Conservation (phyloP, 2,888 invertebrate genomes). For the Philhelius pedissequus region DNA sequence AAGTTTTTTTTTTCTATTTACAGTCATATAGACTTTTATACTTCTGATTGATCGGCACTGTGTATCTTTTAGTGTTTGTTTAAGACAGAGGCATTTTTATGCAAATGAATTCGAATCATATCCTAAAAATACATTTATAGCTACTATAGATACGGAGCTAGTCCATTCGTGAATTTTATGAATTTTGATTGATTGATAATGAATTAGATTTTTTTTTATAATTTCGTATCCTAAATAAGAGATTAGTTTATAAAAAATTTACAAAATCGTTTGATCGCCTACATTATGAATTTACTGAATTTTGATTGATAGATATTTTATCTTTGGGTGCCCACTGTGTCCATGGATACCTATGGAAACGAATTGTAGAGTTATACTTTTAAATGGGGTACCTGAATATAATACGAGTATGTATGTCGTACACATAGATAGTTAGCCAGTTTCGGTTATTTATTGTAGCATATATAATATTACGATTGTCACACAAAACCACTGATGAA, state of each 20-base stretch:
- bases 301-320: constrained; percentile 19
- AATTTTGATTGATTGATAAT: constrained; percentile 25
- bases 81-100: constrained; percentile 20
- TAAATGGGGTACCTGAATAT: neutral
- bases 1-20: neutral
- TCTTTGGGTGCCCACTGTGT: neutral
- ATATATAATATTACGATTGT: no score
- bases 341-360: neutral
- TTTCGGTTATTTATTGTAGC: no score
- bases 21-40: constrained; percentile 3
- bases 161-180: neutral
- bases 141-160: neutral
- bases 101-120: constrained; percentile 27
- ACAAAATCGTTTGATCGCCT: constrained; percentile 10
- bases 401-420: neutral
- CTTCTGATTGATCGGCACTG: constrained; percentile 45
- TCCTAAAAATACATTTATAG: neutral
- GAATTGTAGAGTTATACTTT: neutral
- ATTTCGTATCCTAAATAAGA: neutral
- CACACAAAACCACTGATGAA: no score
- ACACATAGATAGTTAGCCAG: neutral
- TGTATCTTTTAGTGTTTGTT: constrained; percentile 18
- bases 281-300: constrained; percentile 4
- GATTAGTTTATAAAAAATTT: neutral
- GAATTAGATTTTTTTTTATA: neutral